Base-by-base conservation (phyloP, 2,797 vertebrate species). In the Hybognathus amarus region DNA sequence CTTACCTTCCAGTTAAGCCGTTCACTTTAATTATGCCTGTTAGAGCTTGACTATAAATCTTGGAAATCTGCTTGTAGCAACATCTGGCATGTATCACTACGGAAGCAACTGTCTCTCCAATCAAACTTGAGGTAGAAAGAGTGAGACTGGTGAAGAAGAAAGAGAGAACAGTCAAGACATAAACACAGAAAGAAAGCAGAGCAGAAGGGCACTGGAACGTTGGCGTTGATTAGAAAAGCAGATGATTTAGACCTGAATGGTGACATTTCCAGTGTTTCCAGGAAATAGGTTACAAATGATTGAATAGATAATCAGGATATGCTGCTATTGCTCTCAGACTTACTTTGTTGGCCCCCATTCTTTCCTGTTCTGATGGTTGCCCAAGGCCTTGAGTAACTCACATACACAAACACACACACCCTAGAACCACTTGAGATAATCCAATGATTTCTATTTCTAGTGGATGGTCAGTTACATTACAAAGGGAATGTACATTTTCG, bases 141-240 rank as follows among this genome's bases (percentile, higher is more conserved):
- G 33, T 79, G 15, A 22, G 47, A 30, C 63, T 40, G 80, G 69
- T 63, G 74, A 22, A 20, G 38, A 27, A 0, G 40, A 71, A 79
- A 80, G 70, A 77, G 27, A 73, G 79, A 81, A 52, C 42, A 33
- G 52, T 15, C 9, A 61, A 40, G 86, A 40, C 0, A 2, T 88
- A 89, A 64, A 89, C 91, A 91, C 89, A 93, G 90, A 93, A 89
- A 87, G 89, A 88, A 87, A 86, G 82, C 77, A 85, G 85, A 85
- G 67, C 81, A 76, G 86, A 88, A 85, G 85, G 89, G 88, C 90
- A 87, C 90, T 78, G 82, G 76, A 92, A 89, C 82, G 78, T 85
- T 87, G 75, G 54, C 22, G 77, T 79, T 85, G 52, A 74, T 89
- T 87, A 90, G 87, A 87, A 85, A 76, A 85, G 86, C 79, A 81